Evolutionary conservation across 2,113 vertebrate genomes (phyloP), one percentile per base, ranked within the genome.

Genomic region (Ammospiza caudacuta): DNA sequence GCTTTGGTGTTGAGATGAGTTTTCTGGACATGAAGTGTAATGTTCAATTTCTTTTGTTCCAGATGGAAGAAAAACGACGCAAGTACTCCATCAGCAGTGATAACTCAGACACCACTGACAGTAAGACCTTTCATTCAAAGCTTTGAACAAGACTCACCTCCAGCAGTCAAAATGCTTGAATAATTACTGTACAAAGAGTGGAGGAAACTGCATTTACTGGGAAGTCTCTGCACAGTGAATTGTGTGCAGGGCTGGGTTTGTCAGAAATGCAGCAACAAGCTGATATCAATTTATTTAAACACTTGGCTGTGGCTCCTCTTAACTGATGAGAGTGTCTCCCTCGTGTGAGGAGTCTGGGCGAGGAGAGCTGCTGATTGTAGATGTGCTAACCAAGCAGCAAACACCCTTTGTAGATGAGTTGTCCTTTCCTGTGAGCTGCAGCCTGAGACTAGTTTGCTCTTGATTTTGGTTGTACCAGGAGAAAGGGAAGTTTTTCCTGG

Each of bases 71-170:
- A 97, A 99, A 99, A 98, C 98, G 98, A 97, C 98, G 99, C 96
- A 99, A 99, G 98, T 99, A 99, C 97, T 99, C 99, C 94, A 98
- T 99, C 95, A 99, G 99, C 98, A 99, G 99, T 95, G 99, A 99
- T 96, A 99, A 99, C 98, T 99, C 99, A 8, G 99, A 99, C 98
- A 99, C 99, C 98, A 99, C 98, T 91, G 99, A 99, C 98, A 99
- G 99, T 99, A 98, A 99, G 99, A 90, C 95, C 89, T 96, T 97
- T 94, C 80, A 89, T 92, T 85, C 72, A 62, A 94, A 94, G 66
- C 85, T 96, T 97, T 93, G 69, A 87, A 87, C 5, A 33, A 94
- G 94, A 85, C 92, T 96, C 90, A 96, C 83, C 90, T 97, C 62
- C 96, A 94, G 41, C 43, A 37, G 89, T 94, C 85, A 92, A 93